Conservation (phyloP, 1,140 invertebrate genomes). For the Spodoptera frugiperda region DNA sequence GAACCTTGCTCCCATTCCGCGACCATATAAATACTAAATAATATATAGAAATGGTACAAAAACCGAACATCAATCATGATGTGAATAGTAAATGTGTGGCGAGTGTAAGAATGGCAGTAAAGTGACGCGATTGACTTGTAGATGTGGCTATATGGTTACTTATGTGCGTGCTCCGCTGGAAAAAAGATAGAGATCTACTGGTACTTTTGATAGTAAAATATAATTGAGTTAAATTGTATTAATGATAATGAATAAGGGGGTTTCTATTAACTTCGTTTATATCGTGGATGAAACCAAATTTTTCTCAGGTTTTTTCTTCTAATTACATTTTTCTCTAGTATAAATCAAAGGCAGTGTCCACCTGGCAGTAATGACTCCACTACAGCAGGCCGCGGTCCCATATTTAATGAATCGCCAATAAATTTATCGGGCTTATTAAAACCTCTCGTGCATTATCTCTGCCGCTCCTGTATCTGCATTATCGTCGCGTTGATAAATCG, state of each 20-base stretch:
- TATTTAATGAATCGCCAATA: slow-evolving; percentile 18
- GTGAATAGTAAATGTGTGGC: not conserved
- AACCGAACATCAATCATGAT: slow-evolving; percentile 8
- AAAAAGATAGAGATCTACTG: slow-evolving; percentile 4
- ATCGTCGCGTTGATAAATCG: slow-evolving; percentile 25
- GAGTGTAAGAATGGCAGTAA: not conserved
- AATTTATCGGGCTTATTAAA: slow-evolving; percentile 24
- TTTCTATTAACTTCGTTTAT: no score
- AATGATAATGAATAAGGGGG: no score
- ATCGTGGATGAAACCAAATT: no score
- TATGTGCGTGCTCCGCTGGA: not conserved
- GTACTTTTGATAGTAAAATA: not conserved
- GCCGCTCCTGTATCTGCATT: slow-evolving; percentile 10
- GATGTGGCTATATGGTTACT: slow-evolving; percentile 1
- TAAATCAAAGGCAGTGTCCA: no score
- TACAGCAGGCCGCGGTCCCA: not conserved
- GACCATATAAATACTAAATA: not conserved
- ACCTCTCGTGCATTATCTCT: not conserved
- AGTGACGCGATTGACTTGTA: slow-evolving; percentile 26
- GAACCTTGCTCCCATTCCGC: not conserved
- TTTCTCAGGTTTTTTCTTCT: no score
- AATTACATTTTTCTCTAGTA: no score
- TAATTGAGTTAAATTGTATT: no score
- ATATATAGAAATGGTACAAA: not conserved
- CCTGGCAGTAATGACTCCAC: no score